A percentile compares a stretch with the other conserved stretches of the same genome.
Evolutionary conservation across 2,888 invertebrate genomes (phyloP).

Genomic region (Arenicola marina): DNA sequence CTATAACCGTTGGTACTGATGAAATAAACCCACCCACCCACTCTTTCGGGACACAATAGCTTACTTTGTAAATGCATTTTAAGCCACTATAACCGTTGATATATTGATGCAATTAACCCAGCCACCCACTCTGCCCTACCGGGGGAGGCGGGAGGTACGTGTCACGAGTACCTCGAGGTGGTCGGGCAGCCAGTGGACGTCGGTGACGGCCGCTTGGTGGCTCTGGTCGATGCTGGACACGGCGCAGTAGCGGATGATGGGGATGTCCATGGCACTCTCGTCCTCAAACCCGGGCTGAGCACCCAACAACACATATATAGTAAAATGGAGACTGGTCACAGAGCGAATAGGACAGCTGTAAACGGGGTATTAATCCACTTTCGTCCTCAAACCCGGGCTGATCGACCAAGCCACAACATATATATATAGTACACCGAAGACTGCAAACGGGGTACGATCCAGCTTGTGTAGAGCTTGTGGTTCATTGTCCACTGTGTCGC

Average conservation of each 20-base stretch:
- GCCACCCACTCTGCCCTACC: not conserved
- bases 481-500: too few relatives aligned
- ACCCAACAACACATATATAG: not conserved
- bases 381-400: not conserved
- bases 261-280: constrained; percentile 57
- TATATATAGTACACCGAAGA: too few relatives aligned
- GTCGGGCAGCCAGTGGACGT: constrained; percentile 60
- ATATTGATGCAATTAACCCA: not conserved
- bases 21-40: too few relatives aligned
- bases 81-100: too few relatives aligned
- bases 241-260: constrained; percentile 59
- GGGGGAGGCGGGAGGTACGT: not conserved
- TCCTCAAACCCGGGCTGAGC: constrained; percentile 60
- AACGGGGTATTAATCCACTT: not conserved
- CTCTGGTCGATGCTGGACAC: constrained; percentile 60
- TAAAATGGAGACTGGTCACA: not conserved
- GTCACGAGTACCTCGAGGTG: constrained; percentile 60
- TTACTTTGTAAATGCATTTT: too few relatives aligned
- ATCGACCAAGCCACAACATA: too few relatives aligned
- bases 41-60: too few relatives aligned
- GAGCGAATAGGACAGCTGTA: not conserved
- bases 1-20: too few relatives aligned
- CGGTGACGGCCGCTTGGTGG: constrained; percentile 58
- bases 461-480: too few relatives aligned
- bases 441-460: too few relatives aligned